Conservation (phyloP, 2,888 invertebrate species). For the Parelbella ahira region DNA sequence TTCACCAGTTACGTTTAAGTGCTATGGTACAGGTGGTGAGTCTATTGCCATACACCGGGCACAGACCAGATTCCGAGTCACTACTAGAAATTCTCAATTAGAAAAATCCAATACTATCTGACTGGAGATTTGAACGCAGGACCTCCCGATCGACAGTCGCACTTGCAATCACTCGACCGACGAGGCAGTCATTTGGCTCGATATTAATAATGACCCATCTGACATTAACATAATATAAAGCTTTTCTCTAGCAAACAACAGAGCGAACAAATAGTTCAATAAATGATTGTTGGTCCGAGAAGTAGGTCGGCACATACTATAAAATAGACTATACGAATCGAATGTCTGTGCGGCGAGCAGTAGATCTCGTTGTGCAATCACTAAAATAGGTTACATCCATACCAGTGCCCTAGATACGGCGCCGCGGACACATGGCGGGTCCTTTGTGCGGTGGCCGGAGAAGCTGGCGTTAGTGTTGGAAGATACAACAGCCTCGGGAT, state of each 20-base stretch:
- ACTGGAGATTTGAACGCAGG: no score
- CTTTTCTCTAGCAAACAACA: background rate
- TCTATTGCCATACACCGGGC: no score
- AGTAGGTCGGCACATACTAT: conserved; percentile 46
- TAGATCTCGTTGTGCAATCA: conserved; percentile 56
- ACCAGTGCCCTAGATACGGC: conserved; percentile 50
- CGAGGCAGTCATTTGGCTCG: no score
- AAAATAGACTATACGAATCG: conserved; percentile 38
- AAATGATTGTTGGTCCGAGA: conserved; percentile 47
- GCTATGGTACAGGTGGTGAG: no score
- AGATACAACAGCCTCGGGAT: no score
- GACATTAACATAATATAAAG: conserved; percentile 21
- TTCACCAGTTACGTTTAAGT: no score
- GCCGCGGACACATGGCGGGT: no score
- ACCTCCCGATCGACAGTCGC: no score
- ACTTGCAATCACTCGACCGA: no score
- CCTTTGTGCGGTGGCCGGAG: conserved; percentile 40
- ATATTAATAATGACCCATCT: conserved; percentile 11
- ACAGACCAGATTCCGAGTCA: no score
- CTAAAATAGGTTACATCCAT: conserved; percentile 61
- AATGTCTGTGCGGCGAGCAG: conserved; percentile 36
- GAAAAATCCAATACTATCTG: no score
- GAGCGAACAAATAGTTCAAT: conserved; percentile 30
- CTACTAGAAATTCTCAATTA: no score
- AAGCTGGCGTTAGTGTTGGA: conserved; percentile 12